Base-by-base conservation (phyloP, 2,113 vertebrate genomes). In the Salvelinus sp. region DNA sequence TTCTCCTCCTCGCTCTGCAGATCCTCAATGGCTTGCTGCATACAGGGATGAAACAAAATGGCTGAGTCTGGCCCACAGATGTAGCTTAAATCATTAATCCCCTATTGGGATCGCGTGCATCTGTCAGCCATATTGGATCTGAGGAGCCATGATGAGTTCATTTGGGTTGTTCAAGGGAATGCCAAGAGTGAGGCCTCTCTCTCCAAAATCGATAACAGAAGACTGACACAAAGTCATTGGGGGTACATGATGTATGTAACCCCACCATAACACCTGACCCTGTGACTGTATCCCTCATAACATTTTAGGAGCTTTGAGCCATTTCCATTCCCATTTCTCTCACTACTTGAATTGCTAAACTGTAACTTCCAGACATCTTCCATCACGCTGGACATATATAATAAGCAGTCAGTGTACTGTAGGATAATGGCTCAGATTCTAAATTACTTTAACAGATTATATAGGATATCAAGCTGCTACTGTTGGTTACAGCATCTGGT, bases 1-100 rank as follows among this genome's bases (percentile, higher is more conserved):
- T 93, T 94, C 79, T 94, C 93, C 82, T 93, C 92, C 75, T 94
- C 94, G 0, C 83, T 81, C 86, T 93, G 93, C 22, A 94, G 77
- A 71, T 94, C 92, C 79, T 93, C 92, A 0, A 92, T 89, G 72
- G 91, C 90, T 82, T 90, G 90, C 94, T 94, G 88, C 69, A 2
- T 60, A 74, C 57, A 69, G 27, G 66, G 57, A 54, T 0, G 58
- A 80, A 80, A 87, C 47, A 77, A 78, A 47, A 79, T 28, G 44
- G 72, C 20, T 72, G 47, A 79, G 79, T 74, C 81, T 86, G 85
- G 58, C 18, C 69, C 60, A 65, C 85, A 89, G 77, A 79, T 84
- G 81, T 84, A 72, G 79, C 66, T 48, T 81, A 22, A 74, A 82
- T 69, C 88, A 76, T 78, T 20, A 22, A 72, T 70, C 70, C 67